Evolutionary conservation across 2,888 invertebrate genomes (phyloP).

Genomic region (Ypsolopha scabrella): DNA sequence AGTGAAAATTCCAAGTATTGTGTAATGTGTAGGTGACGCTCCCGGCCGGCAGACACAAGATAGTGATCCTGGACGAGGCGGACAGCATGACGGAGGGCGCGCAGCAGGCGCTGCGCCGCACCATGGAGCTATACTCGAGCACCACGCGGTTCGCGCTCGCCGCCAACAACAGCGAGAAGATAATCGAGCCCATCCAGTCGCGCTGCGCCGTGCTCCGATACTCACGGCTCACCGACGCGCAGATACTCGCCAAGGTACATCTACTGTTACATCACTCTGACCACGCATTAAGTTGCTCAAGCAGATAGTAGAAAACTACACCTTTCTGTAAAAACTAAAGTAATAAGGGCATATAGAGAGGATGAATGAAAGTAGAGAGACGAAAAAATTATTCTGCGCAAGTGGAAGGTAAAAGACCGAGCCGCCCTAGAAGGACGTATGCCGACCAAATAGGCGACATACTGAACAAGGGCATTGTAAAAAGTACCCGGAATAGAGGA

Average conservation of each 20-base stretch:
- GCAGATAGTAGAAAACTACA: no score
- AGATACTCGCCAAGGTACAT: slow-evolving; percentile 85
- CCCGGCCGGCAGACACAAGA: slow-evolving; percentile 91
- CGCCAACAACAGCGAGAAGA: slow-evolving; percentile 98
- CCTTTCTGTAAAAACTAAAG: no score
- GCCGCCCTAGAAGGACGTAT: no score
- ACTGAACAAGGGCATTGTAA: no score
- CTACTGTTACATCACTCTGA: not conserved
- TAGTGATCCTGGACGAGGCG: slow-evolving; percentile 97
- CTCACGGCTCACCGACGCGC: slow-evolving; percentile 89
- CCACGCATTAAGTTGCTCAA: no score
- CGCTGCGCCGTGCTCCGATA: slow-evolving; percentile 97
- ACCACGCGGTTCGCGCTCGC: slow-evolving; percentile 98
- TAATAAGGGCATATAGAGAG: no score
- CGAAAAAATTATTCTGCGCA: no score
- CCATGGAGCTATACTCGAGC: slow-evolving; percentile 98
- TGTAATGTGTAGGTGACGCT: slow-evolving; percentile 76
- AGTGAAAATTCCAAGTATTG: no score
- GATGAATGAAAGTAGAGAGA: no score
- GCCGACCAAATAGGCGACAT: no score
- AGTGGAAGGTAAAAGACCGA: no score
- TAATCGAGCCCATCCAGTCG: slow-evolving; percentile 99
- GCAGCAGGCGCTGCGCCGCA: slow-evolving; percentile 96
- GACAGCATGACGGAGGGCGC: slow-evolving; percentile 99
- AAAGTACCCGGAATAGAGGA: no score